phyloP scores from a whole-genome alignment of 2,113 vertebrate genomes.

The Danio rerio region DNA sequence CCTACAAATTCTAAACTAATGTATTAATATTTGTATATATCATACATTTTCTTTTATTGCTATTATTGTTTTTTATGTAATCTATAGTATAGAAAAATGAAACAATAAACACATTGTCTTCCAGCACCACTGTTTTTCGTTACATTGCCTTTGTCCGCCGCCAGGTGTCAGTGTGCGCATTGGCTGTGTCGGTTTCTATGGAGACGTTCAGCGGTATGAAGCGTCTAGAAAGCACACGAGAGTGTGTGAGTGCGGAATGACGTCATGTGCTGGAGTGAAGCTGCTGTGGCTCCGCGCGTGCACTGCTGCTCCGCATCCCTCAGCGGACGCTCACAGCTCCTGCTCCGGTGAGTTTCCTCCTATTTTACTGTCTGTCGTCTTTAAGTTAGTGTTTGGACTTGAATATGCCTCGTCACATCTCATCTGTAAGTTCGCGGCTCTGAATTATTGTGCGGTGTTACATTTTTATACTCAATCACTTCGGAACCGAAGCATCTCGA shows the following conservation, averaged over 20 bases:
- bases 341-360: constrained; percentile 62
- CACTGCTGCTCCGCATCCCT: constrained; percentile 54
- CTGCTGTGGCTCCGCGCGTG: constrained; percentile 48
- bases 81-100: no score
- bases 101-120: no score
- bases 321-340: constrained; percentile 43
- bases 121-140: no score
- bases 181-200: constrained; percentile 62
- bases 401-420: neutral
- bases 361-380: neutral
- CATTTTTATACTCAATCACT: neutral
- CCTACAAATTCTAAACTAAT: no score
- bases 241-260: constrained; percentile 61
- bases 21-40: no score
- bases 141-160: neutral
- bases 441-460: neutral
- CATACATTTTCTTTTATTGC: no score
- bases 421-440: neutral
- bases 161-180: constrained; percentile 62
- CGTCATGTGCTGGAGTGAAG: constrained; percentile 70
- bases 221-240: constrained; percentile 60
- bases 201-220: constrained; percentile 68
- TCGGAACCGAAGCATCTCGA: neutral
- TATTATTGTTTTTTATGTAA: no score
- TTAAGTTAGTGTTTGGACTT: neutral